Evolutionary conservation across 1,140 invertebrate genomes (phyloP).

Genomic region (Neodiprion lecontei): DNA sequence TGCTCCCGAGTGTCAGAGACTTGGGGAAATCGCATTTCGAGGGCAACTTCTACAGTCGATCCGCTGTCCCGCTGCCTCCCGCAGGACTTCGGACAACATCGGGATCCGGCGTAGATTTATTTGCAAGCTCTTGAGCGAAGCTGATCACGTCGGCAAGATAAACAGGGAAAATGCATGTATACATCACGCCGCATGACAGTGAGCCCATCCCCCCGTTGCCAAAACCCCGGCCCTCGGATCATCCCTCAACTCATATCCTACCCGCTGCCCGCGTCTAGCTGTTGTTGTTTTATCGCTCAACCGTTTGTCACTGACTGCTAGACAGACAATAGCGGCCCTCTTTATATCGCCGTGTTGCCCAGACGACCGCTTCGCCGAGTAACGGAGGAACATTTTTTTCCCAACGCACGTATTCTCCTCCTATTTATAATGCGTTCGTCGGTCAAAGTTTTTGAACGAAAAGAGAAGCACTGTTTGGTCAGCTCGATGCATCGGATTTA

Average conservation of each 20-base stretch:
- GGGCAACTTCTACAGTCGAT: neutral
- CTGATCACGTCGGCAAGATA: conserved; percentile 2
- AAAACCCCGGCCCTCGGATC: conserved; percentile 22
- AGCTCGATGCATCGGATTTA: no score
- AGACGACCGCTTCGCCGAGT: no score
- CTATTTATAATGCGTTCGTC: no score
- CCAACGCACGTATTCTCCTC: no score
- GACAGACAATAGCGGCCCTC: conserved; percentile 14
- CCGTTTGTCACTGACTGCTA: conserved; percentile 46
- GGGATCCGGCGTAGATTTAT: neutral
- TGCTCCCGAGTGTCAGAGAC: neutral
- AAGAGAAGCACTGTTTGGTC: no score
- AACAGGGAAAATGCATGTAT: conserved; percentile 10
- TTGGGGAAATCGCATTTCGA: neutral
- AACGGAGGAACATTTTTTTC: no score
- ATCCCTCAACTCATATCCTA: conserved; percentile 39
- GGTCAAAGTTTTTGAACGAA: no score
- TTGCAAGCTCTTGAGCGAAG: neutral
- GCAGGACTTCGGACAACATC: neutral
- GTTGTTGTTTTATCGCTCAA: conserved; percentile 45
- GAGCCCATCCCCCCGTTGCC: neutral
- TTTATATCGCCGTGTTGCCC: neutral
- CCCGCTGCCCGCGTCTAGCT: conserved; percentile 39
- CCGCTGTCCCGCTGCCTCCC: neutral
- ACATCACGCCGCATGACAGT: neutral